Evolutionary conservation across 1,140 invertebrate species (phyloP).

Genomic region (Prorops nasuta): DNA sequence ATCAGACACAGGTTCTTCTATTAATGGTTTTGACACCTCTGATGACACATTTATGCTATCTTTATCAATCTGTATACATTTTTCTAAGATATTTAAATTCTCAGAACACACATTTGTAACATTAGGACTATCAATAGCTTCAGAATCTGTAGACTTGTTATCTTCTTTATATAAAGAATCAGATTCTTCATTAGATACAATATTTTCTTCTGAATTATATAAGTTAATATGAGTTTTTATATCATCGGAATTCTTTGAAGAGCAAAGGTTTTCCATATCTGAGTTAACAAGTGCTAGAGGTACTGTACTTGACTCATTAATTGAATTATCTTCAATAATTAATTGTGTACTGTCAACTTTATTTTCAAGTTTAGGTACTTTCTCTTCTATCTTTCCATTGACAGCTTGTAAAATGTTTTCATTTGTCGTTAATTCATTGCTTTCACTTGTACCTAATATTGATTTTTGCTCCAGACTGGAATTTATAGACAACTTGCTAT

Average conservation of each 20-base stretch:
- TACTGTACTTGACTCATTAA: neutral
- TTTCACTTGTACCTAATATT: neutral
- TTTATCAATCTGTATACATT: slow-evolving; percentile 2
- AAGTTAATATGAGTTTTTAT: neutral
- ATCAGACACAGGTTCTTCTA: slow-evolving; percentile 24
- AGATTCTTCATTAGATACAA: neutral
- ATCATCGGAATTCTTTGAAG: neutral
- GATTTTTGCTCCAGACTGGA: slow-evolving; percentile 5
- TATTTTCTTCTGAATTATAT: neutral
- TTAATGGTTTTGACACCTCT: slow-evolving; percentile 23
- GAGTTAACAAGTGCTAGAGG: neutral
- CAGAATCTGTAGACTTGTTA: neutral
- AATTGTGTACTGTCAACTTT: slow-evolving; percentile 1
- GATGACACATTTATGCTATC: neutral
- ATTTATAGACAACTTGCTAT: no score
- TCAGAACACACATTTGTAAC: no score
- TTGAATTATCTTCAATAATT: neutral
- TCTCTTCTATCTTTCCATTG: slow-evolving; percentile 2
- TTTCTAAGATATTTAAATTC: slow-evolving; percentile 2
- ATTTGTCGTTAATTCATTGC: slow-evolving; percentile 2
- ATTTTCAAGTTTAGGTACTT: neutral
- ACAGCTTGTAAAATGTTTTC: slow-evolving; percentile 16
- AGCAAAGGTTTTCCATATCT: neutral
- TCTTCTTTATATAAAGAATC: neutral
- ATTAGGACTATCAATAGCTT: slow-evolving; percentile 1